Evolutionary conservation across 2,113 vertebrate genomes (phyloP).

Genomic region (Tylochromis polylepis): DNA sequence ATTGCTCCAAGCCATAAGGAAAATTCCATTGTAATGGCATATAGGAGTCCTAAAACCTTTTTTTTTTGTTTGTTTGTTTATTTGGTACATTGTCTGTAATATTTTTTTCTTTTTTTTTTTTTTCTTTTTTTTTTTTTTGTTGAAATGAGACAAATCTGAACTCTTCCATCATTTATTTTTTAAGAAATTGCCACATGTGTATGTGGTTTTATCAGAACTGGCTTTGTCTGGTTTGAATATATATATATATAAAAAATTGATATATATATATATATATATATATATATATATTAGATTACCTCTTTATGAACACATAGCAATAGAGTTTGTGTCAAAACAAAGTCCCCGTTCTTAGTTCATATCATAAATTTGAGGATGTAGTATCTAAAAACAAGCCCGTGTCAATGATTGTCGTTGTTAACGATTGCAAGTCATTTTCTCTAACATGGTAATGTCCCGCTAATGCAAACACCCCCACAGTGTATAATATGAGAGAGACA

Average conservation of each 20-base stretch:
- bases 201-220: slow-evolving; percentile 74
- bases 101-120: slow-evolving; percentile 23
- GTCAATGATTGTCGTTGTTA: slow-evolving; percentile 37
- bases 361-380: slow-evolving; percentile 60
- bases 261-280: not conserved
- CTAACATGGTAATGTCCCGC: slow-evolving; percentile 41
- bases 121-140: slow-evolving; percentile 28
- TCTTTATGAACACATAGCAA: slow-evolving; percentile 78
- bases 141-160: slow-evolving; percentile 70
- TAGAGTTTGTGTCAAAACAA: slow-evolving; percentile 35
- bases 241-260: slow-evolving; percentile 15
- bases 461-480: slow-evolving; percentile 48
- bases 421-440: slow-evolving; percentile 29
- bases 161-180: slow-evolving; percentile 66
- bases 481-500: slow-evolving; percentile 69
- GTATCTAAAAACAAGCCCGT: slow-evolving; percentile 34
- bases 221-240: slow-evolving; percentile 53
- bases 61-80: slow-evolving; percentile 69
- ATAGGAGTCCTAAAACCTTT: slow-evolving; percentile 82
- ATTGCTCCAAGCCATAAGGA: slow-evolving; percentile 92
- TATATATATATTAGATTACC: slow-evolving; percentile 64
- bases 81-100: slow-evolving; percentile 87
- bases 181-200: slow-evolving; percentile 30
- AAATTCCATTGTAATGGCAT: slow-evolving; percentile 83
- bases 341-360: slow-evolving; percentile 57